These are phyloP conservation scores for Lathamus discolor DNA, from an alignment of 2,113 vertebrate genomes.

Conservation along the genomic window DNA sequence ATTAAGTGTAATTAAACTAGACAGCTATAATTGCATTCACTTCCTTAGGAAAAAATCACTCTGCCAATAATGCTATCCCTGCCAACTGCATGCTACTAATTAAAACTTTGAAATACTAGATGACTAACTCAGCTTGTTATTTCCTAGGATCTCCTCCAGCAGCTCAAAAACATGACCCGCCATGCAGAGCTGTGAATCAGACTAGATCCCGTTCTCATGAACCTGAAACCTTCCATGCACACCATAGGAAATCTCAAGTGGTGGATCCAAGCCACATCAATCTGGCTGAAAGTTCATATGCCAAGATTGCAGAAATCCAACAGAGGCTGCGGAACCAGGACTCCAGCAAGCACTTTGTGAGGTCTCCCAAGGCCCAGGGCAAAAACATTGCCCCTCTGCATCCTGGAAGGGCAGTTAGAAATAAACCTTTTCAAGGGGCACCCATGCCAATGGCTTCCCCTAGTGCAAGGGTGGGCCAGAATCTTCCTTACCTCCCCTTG, in stretches of 20 bases:
- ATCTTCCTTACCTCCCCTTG: constrained; percentile 81
- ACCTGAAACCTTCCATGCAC: constrained; percentile 85
- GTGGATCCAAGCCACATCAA: constrained; percentile 74
- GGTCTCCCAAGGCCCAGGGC: constrained; percentile 88
- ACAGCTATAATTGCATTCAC: constrained; percentile 46
- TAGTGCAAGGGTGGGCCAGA: constrained; percentile 72
- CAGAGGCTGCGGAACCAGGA: constrained; percentile 83
- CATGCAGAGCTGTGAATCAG: constrained; percentile 83
- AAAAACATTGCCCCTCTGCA: constrained; percentile 77
- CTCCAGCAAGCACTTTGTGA: constrained; percentile 85
- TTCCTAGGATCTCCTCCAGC: constrained; percentile 78
- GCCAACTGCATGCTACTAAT: constrained; percentile 53
- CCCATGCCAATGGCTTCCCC: constrained; percentile 71
- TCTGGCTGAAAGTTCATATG: constrained; percentile 69
- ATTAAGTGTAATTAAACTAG: constrained; percentile 41
- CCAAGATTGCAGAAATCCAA: constrained; percentile 77
- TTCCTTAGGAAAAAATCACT: constrained; percentile 60
- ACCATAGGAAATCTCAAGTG: constrained; percentile 86
- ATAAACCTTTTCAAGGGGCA: constrained; percentile 73
- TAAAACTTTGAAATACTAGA: constrained; percentile 53
- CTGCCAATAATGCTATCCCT: constrained; percentile 11
- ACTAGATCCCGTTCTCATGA: constrained; percentile 93
- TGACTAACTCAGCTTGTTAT: constrained; percentile 54
- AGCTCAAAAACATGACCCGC: constrained; percentile 84
- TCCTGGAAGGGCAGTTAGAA: constrained; percentile 82